These are phyloP conservation scores for Lypha dubia DNA, from an alignment of 2,888 invertebrate genomes.

Conservation along the genomic window DNA sequence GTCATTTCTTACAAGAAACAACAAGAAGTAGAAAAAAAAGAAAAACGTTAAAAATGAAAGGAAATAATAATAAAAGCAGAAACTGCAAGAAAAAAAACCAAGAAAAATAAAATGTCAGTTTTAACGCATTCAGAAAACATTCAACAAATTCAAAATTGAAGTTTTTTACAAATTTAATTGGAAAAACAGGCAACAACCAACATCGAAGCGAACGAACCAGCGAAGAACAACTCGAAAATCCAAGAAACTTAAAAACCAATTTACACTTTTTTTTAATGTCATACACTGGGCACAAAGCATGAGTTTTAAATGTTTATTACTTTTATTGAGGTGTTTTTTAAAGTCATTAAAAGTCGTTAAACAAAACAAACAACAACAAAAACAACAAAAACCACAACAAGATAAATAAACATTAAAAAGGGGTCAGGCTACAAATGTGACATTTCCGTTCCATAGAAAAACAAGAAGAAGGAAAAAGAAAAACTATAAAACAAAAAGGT, in stretches of 20 bases:
- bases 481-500: constrained; percentile 44
- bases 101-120: not conserved
- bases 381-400: constrained; percentile 10
- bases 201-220: not conserved
- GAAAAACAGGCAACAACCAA: constrained; percentile 2
- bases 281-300: constrained; percentile 38
- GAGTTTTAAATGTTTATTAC: constrained; percentile 48
- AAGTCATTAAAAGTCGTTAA: constrained; percentile 51
- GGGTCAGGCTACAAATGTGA: constrained; percentile 70
- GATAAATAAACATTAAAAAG: constrained; percentile 48
- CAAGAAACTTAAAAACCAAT: constrained; percentile 46
- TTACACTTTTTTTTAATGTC: constrained; percentile 69
- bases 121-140: not conserved
- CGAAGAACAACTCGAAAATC: constrained; percentile 28
- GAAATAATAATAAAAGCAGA: constrained; percentile 37
- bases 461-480: not conserved
- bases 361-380: constrained; percentile 37
- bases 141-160: not conserved
- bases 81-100: constrained; percentile 6
- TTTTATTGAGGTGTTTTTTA: constrained; percentile 40
- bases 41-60: constrained; percentile 47
- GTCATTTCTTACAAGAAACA: constrained; percentile 38
- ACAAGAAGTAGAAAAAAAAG: too few relatives aligned
- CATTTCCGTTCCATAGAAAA: constrained; percentile 64
- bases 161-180: constrained; percentile 38